Evolutionary conservation across 2,888 invertebrate genomes (phyloP).

Genomic region (Eledone cirrhosa): DNA sequence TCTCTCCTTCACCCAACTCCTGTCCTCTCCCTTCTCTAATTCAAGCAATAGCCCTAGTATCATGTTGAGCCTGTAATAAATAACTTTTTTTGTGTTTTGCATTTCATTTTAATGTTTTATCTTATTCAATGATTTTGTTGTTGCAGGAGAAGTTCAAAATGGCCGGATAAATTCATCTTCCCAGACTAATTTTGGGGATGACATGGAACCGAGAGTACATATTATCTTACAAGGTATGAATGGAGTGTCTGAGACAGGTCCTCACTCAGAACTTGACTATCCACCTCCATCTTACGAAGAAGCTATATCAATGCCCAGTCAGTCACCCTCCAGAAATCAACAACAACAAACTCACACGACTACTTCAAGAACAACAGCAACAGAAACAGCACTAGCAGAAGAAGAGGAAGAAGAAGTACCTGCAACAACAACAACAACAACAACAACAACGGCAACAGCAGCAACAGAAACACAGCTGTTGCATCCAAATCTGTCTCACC

Average conservation of each 20-base stretch:
- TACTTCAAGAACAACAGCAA: too few species aligned
- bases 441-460: constrained; percentile 1
- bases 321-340: constrained; percentile 25
- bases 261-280: constrained; percentile 22
- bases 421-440: neutral
- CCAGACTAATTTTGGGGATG: constrained; percentile 9
- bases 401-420: too few species aligned
- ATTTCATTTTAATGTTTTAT: too few species aligned
- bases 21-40: too few species aligned
- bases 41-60: too few species aligned
- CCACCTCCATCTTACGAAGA: constrained; percentile 48
- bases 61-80: too few species aligned
- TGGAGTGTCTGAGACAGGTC: neutral
- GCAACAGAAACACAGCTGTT: neutral
- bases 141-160: constrained; percentile 9
- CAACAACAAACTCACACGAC: too few species aligned
- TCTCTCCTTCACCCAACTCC: too few species aligned
- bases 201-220: constrained; percentile 9
- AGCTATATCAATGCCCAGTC: constrained; percentile 46
- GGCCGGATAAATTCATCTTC: constrained; percentile 16
- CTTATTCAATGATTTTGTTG: neutral
- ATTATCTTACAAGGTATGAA: neutral
- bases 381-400: too few species aligned
- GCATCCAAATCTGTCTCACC: neutral
- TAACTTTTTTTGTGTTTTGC: too few species aligned